Evolutionary conservation across 2,888 invertebrate species (phyloP), one percentile per base, ranked within the genome.

Genomic region (Octodonta nipae): DNA sequence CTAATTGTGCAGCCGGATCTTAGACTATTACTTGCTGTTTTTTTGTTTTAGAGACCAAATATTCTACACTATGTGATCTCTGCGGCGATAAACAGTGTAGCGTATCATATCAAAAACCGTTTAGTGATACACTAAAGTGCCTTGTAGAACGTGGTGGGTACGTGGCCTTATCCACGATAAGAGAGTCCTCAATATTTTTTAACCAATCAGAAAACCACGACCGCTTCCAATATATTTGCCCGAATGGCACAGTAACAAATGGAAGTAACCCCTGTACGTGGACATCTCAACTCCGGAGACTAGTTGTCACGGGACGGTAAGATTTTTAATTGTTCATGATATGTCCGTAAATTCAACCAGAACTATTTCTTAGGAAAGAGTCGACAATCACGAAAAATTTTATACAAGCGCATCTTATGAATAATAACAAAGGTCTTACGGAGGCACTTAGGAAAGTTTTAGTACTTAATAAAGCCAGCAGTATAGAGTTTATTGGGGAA

Each of bases 241-340:
- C 49, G 13, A 43, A 60, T 46, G 58, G 58, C 5, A 45, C 44
- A n/a, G 10, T 48, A 26, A 38, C 45, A 35, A 45, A 46, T 33
- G 41, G 45, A 20, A 33, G 40, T 12, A 35, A 13, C 0, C 70
- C 74, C 0, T 78, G 78, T 47, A 56, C 68, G 11, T 71, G 78
- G 67, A 61, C 74, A 2, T 64, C 60, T 25, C 77, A 78, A 47
- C 74, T 76, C 0, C 75, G 75, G 71, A 58, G 61, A 4, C 61
- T 69, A 0, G 57, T 78, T 1, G 61, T 75, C 1, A 60, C 70
- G 4, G 60, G 61, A 41, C 61, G 59, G 76, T 76, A 55, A 44
- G 52, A n/a, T n/a, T n/a, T n/a, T n/a, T n/a, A n/a, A n/a, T n/a
- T n/a, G n/a, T n/a, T n/a, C n/a, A n/a, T n/a, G n/a, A n/a, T n/a